Base-by-base conservation (phyloP, 2,113 vertebrate species). In the Lasiurus borealis region DNA sequence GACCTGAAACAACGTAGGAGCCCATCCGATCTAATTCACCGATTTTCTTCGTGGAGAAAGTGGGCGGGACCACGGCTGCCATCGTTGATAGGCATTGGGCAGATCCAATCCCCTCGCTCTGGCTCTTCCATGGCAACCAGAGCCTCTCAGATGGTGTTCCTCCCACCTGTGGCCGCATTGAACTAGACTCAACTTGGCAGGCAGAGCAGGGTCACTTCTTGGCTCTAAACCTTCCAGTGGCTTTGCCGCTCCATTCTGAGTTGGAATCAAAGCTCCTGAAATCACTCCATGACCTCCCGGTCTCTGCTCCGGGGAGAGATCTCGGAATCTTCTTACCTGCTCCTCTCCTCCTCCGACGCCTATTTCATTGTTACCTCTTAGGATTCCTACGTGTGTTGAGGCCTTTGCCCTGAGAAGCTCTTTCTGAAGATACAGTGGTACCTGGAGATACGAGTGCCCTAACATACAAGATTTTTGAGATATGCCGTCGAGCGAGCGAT, bases 251-350 rank as follows among this genome's bases (percentile, higher is more conserved):
- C 71, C 31, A 36, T 44, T 86, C 44, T 31, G 13, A 75, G 8
- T 69, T 76, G 62, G 92, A 95, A 84, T 31, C 1, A 69, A 88
- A 40, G 23, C 34, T 89, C 25, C 64, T 54, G n/a, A 86, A 90
- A 25, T 66, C 7, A 16, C 3, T 44, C 11, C 4, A 7, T 48
- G 10, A 75, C 52, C 15, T 87, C 11, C 1, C 13, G 2, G 1
- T 57, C 0, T 19, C 2, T 27, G 3, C 5, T 12, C 36, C 44
- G 21, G 14, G 11, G 27, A n/a, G 40, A 46, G 46, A 7, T 5
- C 6, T 78, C 54, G 44, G 36, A 1, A 62, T 68, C 10, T 27
- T 62, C 6, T 64, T 59, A 25, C 10, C 4, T 16, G 18, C 16
- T 87, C 15, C 2, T 52, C 29, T 48, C 10, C 7, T 90, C 31